These are phyloP conservation scores for Fukomys damarensis DNA, from an alignment of 2,113 vertebrate genomes.

Conservation along the genomic window DNA sequence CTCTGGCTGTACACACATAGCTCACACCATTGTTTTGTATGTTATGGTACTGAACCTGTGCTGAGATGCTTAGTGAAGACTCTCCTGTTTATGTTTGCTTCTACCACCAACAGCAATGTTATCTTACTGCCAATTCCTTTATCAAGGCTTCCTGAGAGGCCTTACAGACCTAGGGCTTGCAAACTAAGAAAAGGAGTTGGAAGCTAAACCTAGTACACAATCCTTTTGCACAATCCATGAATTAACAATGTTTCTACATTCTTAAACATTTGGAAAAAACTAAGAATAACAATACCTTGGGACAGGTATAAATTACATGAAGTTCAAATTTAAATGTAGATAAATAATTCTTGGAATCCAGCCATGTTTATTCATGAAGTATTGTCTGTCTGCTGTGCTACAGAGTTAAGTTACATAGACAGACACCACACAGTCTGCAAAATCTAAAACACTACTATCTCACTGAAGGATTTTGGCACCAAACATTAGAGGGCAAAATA, in stretches of 20 bases:
- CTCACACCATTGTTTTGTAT: neutral
- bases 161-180: neutral
- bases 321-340: neutral
- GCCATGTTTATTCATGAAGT: neutral
- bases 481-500: neutral
- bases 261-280: neutral
- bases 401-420: neutral
- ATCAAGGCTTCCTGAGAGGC: neutral
- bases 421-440: neutral
- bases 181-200: neutral
- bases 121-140: neutral
- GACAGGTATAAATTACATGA: neutral
- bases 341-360: neutral
- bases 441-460: constrained; percentile 19
- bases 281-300: neutral
- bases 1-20: neutral
- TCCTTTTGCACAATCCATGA: neutral
- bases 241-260: neutral
- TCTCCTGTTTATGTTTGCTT: constrained; percentile 5
- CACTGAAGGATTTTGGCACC: neutral
- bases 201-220: neutral
- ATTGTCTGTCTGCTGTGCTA: neutral
- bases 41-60: constrained; percentile 11
- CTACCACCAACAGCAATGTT: neutral
- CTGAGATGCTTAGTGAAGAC: neutral